Base-by-base conservation (phyloP, 2,888 invertebrate species). In the Ditula angustiorana region DNA sequence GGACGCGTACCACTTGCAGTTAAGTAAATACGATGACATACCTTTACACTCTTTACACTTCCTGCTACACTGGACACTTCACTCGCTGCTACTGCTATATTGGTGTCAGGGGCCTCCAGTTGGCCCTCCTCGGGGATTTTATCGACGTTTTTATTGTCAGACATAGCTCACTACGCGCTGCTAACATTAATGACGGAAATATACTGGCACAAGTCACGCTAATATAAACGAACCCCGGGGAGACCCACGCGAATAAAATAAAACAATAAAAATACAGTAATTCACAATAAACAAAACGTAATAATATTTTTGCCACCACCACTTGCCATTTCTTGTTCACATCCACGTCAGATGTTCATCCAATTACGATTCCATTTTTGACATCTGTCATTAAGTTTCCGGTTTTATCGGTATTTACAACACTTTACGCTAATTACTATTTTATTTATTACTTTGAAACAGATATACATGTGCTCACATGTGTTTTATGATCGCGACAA, bases 111-210 rank as follows among this genome's bases (percentile, higher is more conserved):
- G 73, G 76, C 75, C 71, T 85, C 85, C 73, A 76, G 77, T 79
- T 83, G 81, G 73, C 82, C 85, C 80, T 78, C 82, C 78, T 85
- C 83, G 72, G 79, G 80, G 73, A 81, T 81, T 81, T 72, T 83
- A 78, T 82, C 80, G 80, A 84, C 84, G 79, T 88, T 86, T 87
- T 87, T 86, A 77, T 81, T 83, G 80, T 89, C 87, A 80, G 92
- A 90, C 92, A 92, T 92, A 74, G 75, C 80, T 81, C 81, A 77
- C 69, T 75, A 74, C 76, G 74, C 77, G 78, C 81, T 77, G 80
- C 80, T 80, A 82, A 90, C 92, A 90, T 90, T 81, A 88, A 85
- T 82, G 72, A 76, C 72, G 23, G 71, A 72, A 63, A 69, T 67
- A 69, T 64, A 58, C 71, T 66, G 69, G 41, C 69, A 75, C 70